Percentiles rank a stretch among this genome's conserved stretches.
Conservation (phyloP, 2,113 vertebrate genomes). For the Pterophyllum scalare region DNA sequence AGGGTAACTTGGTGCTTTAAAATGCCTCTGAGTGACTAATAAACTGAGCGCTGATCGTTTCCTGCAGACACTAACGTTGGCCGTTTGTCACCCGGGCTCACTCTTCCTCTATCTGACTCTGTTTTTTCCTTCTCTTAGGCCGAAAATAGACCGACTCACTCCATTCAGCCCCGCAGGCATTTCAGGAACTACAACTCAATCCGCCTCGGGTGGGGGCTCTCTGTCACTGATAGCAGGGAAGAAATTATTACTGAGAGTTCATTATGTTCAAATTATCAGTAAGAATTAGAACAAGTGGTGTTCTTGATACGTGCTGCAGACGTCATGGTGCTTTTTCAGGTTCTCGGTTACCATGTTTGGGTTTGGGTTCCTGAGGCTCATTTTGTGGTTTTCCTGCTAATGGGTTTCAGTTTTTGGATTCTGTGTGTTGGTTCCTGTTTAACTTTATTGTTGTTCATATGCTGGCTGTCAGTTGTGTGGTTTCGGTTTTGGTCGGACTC, state of each 20-base stretch:
- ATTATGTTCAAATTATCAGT: background rate
- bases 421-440: background rate
- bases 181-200: slow-evolving; percentile 45
- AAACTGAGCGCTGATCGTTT: background rate
- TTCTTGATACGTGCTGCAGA: background rate
- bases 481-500: background rate
- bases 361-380: too few relatives aligned
- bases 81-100: slow-evolving; percentile 15
- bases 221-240: background rate
- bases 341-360: background rate
- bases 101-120: slow-evolving; percentile 15
- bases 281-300: background rate
- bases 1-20: background rate
- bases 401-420: background rate
- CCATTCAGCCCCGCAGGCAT: slow-evolving; percentile 40
- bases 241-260: background rate
- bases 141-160: slow-evolving; percentile 66
- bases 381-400: background rate
- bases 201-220: background rate
- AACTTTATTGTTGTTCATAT: background rate
- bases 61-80: background rate
- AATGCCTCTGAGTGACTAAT: background rate
- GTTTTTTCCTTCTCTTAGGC: slow-evolving; percentile 23
- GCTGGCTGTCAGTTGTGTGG: background rate
- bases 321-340: background rate